These are phyloP conservation scores for Tetanocera ferruginea DNA, from an alignment of 2,888 invertebrate species.

Conservation along the genomic window DNA sequence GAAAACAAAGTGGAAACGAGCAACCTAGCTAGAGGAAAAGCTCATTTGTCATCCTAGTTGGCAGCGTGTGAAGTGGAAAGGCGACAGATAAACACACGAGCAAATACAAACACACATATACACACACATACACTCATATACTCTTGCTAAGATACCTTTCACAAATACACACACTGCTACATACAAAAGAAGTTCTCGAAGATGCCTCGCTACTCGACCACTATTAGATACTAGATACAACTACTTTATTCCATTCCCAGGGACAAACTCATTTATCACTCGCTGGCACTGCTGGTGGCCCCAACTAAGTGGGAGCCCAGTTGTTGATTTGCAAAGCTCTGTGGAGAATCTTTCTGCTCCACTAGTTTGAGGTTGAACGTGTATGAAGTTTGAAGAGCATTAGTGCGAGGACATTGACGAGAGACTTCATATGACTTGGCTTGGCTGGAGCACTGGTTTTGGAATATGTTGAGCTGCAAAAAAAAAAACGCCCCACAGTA, in stretches of 20 bases:
- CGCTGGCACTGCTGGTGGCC: background rate
- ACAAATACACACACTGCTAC: background rate
- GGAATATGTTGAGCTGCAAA: background rate
- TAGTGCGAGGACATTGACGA: background rate
- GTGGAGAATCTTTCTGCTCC: slow-evolving; percentile 16
- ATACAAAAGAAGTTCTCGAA: background rate
- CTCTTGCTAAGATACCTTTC: background rate
- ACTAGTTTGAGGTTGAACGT: slow-evolving; percentile 1
- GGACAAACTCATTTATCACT: slow-evolving; percentile 32
- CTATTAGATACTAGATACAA: slow-evolving; percentile 8
- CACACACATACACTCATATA: background rate
- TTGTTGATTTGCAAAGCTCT: slow-evolving; percentile 29
- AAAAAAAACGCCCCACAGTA: background rate
- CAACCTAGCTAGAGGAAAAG: slow-evolving; percentile 16
- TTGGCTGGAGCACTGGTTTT: too few species aligned
- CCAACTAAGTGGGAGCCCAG: background rate
- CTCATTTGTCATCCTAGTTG: slow-evolving; percentile 31
- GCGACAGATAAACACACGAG: slow-evolving; percentile 2
- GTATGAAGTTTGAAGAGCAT: background rate
- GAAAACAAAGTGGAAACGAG: background rate
- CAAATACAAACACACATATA: background rate
- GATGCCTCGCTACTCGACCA: background rate
- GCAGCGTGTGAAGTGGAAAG: slow-evolving; percentile 28
- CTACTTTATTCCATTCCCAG: slow-evolving; percentile 11
- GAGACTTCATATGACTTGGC: background rate